Base-by-base conservation (phyloP, 2,888 invertebrate species). In the Acanthosepion pharaonis region DNA sequence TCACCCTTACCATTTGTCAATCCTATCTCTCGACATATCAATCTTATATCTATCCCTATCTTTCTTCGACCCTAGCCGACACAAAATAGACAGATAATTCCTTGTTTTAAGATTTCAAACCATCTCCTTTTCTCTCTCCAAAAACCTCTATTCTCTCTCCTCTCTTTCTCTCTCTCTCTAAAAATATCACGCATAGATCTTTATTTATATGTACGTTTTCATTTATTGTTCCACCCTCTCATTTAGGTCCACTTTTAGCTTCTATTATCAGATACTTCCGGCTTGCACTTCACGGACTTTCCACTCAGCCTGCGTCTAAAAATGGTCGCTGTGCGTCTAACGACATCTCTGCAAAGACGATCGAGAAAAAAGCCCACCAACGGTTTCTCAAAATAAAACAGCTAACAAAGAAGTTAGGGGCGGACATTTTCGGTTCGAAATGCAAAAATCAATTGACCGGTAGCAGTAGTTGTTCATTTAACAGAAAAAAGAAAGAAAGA, bases 241-340 rank as follows among this genome's bases (percentile, higher is more conserved):
- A 78, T 28, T 64, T 23, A 8, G 78, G n/a, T 78, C 78, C n/a
- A 78, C 78, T 78, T 78, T 78, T n/a, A 78, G 78, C 15, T 78
- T 78, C 78, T 78, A 78, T 78, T 78, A 78, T 78, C 78, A 33
- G n/a, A 78, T 78, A 78, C 78, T 78, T 78, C 78, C 78, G 78
- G 33, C 78, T 78, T 33, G 78, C 78, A 78, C 78, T 78, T 33
- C 9, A 5, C n/a, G n/a, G 78, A n/a, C 78, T 78, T 78, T n/a
- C 78, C n/a, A n/a, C n/a, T 33, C 78, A n/a, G 28, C 78, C n/a
- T 78, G 78, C n/a, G 11, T 78, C 78, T 78, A n/a, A 78, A 78
- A 78, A 78, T 78, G n/a, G 78, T 23, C n/a, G 78, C n/a, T 78
- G n/a, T 78, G 11, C 33, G n/a, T 11, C 78, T 5, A 78, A 18